A percentile compares a stretch with the other conserved stretches of the same genome.
Evolutionary conservation across 2,888 invertebrate genomes (phyloP).

Genomic region (Lycia hirtaria): DNA sequence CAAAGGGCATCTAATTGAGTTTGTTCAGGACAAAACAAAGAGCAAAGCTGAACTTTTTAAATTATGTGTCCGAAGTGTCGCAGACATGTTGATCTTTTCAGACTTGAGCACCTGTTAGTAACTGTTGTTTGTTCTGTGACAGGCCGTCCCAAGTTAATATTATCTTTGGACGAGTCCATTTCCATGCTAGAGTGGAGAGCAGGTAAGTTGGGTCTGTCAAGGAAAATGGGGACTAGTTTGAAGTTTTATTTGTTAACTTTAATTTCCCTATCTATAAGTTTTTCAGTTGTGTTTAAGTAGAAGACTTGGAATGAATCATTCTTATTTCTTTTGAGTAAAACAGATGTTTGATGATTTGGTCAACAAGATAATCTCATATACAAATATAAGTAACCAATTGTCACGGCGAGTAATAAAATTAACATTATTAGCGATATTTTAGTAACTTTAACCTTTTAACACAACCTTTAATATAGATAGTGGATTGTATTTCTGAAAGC

Average conservation of each 20-base stretch:
- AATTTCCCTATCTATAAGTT: slow-evolving; percentile 2
- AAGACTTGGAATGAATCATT: background rate
- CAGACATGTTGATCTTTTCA: slow-evolving; percentile 83
- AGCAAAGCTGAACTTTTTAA: slow-evolving; percentile 78
- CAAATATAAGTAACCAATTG: no score
- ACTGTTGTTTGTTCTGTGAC: slow-evolving; percentile 7
- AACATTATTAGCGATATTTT: no score
- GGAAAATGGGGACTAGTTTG: slow-evolving; percentile 7
- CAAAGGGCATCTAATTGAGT: slow-evolving; percentile 83
- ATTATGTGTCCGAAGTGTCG: slow-evolving; percentile 84
- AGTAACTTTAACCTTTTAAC: no score
- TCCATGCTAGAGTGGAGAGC: slow-evolving; percentile 36
- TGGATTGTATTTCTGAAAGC: no score
- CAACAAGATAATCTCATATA: no score
- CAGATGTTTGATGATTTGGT: no score
- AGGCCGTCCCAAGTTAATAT: slow-evolving; percentile 70
- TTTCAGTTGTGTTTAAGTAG: background rate
- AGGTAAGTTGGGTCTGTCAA: slow-evolving; percentile 29
- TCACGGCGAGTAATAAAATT: no score
- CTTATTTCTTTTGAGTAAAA: background rate
- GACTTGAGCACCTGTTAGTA: slow-evolving; percentile 58
- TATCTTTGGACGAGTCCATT: slow-evolving; percentile 65
- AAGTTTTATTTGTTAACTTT: slow-evolving; percentile 11
- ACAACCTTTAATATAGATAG: no score
- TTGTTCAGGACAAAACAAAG: slow-evolving; percentile 85